phyloP scores from a whole-genome alignment of 1,140 invertebrate genomes.

The Pantala flavescens region DNA sequence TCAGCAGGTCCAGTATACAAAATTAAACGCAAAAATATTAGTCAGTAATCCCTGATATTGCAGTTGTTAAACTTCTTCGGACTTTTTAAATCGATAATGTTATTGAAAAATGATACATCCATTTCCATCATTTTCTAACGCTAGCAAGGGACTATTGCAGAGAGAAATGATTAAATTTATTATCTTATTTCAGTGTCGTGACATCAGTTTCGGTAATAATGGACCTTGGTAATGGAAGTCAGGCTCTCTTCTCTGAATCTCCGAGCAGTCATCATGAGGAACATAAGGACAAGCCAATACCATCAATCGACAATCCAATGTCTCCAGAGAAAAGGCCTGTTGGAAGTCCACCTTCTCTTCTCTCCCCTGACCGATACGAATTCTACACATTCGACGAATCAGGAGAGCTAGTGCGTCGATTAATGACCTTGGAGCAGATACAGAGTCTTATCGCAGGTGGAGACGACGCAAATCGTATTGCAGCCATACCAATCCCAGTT shows the following conservation, averaged over 20 bases:
- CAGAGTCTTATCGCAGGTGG: constrained; percentile 69
- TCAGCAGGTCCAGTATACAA: no score
- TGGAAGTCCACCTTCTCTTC: constrained; percentile 61
- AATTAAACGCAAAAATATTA: no score
- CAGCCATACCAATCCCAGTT: not conserved
- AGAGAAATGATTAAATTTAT: no score
- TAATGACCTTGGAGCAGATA: constrained; percentile 74
- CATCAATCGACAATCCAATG: constrained; percentile 36
- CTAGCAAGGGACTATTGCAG: no score
- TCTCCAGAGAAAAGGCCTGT: constrained; percentile 27
- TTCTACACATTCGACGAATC: constrained; percentile 74
- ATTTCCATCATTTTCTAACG: no score
- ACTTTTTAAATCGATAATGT: no score
- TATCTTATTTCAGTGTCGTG: constrained; percentile 38
- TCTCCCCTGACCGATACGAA: constrained; percentile 69
- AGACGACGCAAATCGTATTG: constrained; percentile 38
- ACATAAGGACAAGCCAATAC: constrained; percentile 34
- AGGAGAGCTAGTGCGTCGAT: constrained; percentile 63
- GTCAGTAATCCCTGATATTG: no score
- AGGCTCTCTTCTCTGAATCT: constrained; percentile 45
- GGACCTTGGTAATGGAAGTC: constrained; percentile 43
- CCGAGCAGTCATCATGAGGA: constrained; percentile 42
- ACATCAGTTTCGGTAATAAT: constrained; percentile 50
- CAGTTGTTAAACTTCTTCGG: no score
- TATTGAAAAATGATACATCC: no score